Evolutionary conservation across 2,113 vertebrate species (phyloP), one percentile per base, ranked within the genome.

Genomic region (Proterorhinus semilunaris): DNA sequence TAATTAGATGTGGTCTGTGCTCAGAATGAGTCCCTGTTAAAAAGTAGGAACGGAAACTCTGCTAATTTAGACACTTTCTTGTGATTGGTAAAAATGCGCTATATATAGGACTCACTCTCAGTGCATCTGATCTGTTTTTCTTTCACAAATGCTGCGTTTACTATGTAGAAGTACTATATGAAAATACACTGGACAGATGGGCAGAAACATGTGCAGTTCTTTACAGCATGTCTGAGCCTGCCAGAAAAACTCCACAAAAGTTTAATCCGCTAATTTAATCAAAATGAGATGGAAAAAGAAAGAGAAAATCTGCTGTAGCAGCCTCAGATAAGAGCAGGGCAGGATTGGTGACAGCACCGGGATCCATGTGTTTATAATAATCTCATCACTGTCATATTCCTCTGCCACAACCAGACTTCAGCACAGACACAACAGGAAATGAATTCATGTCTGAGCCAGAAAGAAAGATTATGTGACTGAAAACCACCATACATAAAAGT

Each of bases 361-460:
- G 66, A 84, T 79, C 85, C 83, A 86, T 85, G 81, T 86, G 58
- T 91, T 88, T 78, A 90, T 88, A 89, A 89, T 83, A 88, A 90
- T 80, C 83, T 88, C 87, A 88, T 88, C 82, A 89, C 84, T 89
- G 83, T 90, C 83, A 80, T 51, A 81, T 82, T 71, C 73, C 77
- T 68, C 42, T 83, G 83, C 64, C 17, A 72, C 10, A 7, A 43
- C 62, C 6, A n/a, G 62, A 6, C 6, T 15, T 45, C 58, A 61
- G 58, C 12, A 1, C 36, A 43, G 13, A 43, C 55, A 42, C 27
- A 36, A 61, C 58, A 61, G 58, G 58, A 61, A 61, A 61, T 61
- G 15, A 61, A 61, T 45, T 44, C 58, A 61, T 9, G 43, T 61
- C 58, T 61, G 58, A 45, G 42, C 42, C 57, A 59, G 36, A 59